Percentiles rank a stretch among this genome's conserved stretches.
phyloP scores from a whole-genome alignment of 2,113 vertebrate genomes.

The Albula goreensis region DNA sequence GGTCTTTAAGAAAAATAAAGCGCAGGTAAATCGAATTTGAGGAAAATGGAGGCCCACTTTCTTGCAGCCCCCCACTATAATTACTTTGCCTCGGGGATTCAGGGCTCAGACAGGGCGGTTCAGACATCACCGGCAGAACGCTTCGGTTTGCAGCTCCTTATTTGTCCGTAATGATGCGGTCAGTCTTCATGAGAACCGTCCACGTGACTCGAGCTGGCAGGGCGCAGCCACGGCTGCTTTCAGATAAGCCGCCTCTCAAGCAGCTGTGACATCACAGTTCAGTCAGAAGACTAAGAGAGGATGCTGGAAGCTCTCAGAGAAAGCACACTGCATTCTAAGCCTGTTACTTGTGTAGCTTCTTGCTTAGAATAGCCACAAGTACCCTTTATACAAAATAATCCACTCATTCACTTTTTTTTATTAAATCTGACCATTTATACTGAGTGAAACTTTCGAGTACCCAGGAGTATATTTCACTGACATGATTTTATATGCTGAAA shows the following conservation, averaged over 20 bases:
- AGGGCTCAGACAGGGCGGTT: slow-evolving; percentile 17
- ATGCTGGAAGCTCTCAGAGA: too few relatives aligned
- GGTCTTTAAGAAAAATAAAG: slow-evolving; percentile 20
- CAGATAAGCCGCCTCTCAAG: neutral
- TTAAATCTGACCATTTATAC: too few relatives aligned
- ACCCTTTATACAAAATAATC: too few relatives aligned
- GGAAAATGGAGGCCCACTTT: neutral
- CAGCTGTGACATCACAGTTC: neutral
- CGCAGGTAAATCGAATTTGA: slow-evolving; percentile 7
- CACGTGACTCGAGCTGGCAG: neutral
- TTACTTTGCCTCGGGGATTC: slow-evolving; percentile 16
- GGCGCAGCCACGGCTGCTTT: neutral
- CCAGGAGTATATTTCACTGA: too few relatives aligned
- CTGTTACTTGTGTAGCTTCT: too few relatives aligned
- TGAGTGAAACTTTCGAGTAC: too few relatives aligned
- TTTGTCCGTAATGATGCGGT: slow-evolving; percentile 22
- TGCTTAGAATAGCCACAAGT: too few relatives aligned
- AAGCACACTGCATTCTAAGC: neutral
- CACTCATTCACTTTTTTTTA: too few relatives aligned
- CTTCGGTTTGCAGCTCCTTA: neutral
- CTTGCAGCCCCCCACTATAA: slow-evolving; percentile 6
- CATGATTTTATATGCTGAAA: too few relatives aligned
- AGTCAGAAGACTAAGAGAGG: neutral
- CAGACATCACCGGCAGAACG: neutral
- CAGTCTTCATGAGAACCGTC: slow-evolving; percentile 22